Evolutionary conservation across 1,140 invertebrate species (phyloP), one percentile per base, ranked within the genome.

Genomic region (Orchestia grillus): DNA sequence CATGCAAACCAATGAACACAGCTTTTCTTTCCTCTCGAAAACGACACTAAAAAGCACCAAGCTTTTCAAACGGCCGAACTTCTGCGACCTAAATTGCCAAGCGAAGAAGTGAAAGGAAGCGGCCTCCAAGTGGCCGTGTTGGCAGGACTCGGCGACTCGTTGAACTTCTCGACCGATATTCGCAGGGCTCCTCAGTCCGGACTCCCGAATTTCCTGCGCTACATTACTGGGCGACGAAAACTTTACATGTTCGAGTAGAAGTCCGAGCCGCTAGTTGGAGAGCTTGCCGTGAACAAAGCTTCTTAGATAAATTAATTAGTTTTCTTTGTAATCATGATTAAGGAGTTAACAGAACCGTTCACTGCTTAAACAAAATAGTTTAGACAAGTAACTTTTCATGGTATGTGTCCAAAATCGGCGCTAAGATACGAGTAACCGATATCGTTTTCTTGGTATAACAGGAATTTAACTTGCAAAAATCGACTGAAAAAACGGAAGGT

Each of bases 31-130:
- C 11, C 88, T 42, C n/a, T 0, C 42, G 88, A 44, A 90, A 90
- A 90, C 41, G 28, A 90, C 88, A 41, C 88, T 90, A 90, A 90
- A 90, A 90, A 90, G 41, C 88, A 44, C 36, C 88, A 41, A 90
- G 88, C 88, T 90, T 90, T 90, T 90, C 88, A 90, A 90, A 90
- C 88, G 41, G 43, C 88, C 41, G 15, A 90, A 90, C 88, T 90
- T 90, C 28, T 41, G 41, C 43, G 88, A 4, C 16, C 41, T 90
- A 90, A 90, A 90, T 90, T 90, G 88, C 36, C 88, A 44, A 90
- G 88, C 42, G 88, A 90, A 41, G 88, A 90, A 90, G 88, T 90
- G 43, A 90, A 90, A 90, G 28, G 88, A 90, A 90, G 88, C 88
- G 88, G n/a, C 88, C 43, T 42, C 36, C 41, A 90, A 90, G 88